phyloP scores from a whole-genome alignment of 2,113 vertebrate genomes.

The Pungitius pungitius region DNA sequence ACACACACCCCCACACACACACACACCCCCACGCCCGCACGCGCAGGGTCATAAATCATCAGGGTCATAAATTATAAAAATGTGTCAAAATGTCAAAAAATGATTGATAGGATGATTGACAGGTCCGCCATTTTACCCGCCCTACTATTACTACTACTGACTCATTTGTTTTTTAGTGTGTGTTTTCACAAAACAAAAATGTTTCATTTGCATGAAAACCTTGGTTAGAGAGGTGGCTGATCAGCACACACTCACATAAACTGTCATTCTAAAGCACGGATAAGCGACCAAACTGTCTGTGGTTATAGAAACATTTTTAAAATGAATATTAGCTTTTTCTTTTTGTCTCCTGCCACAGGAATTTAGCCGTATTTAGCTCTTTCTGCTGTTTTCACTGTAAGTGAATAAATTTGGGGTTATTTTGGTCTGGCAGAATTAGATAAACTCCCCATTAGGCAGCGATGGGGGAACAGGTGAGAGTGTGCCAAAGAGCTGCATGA shows the following conservation, averaged over 20 bases:
- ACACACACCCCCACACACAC: no score
- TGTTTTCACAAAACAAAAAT: not conserved
- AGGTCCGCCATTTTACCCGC: no score
- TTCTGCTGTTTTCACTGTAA: slow-evolving; percentile 44
- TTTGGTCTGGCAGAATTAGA: slow-evolving; percentile 51
- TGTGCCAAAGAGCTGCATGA: slow-evolving; percentile 15
- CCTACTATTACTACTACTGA: no score
- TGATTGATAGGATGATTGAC: no score
- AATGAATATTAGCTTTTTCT: slow-evolving; percentile 3
- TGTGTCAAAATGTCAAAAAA: no score
- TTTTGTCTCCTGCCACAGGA: slow-evolving; percentile 38
- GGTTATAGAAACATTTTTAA: slow-evolving; percentile 5
- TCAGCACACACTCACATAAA: slow-evolving; percentile 9
- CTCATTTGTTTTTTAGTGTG: no score
- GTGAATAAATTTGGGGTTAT: slow-evolving; percentile 54
- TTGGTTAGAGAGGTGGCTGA: not conserved
- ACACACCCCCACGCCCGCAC: no score
- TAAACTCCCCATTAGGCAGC: slow-evolving; percentile 45
- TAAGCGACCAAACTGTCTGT: slow-evolving; percentile 26
- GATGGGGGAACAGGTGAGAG: slow-evolving; percentile 56
- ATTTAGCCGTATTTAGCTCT: slow-evolving; percentile 61
- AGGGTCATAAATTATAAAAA: no score
- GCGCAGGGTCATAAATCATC: no score
- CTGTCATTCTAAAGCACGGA: slow-evolving; percentile 7
- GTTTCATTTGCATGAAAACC: not conserved